Conservation (phyloP, 2,113 vertebrate species). For the Austrofundulus limnaeus region DNA sequence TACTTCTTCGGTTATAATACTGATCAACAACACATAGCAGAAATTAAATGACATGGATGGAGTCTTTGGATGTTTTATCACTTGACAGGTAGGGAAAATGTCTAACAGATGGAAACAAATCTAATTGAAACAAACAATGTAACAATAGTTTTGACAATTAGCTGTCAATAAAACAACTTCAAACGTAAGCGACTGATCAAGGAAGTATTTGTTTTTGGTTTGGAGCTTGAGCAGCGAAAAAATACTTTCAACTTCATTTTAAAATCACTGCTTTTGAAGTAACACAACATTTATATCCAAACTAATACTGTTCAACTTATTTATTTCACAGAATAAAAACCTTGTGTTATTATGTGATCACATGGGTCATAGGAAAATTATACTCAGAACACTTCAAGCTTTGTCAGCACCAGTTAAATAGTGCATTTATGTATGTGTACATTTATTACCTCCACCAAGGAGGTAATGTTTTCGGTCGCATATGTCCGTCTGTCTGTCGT, state of each 20-base stretch:
- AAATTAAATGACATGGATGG: neutral
- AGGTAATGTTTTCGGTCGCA: too few species aligned
- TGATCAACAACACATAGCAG: conserved; percentile 1
- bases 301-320: neutral
- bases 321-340: neutral
- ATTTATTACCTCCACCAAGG: too few species aligned
- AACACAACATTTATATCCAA: too few species aligned
- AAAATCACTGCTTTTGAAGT: neutral
- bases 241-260: neutral
- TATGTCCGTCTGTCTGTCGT: too few species aligned
- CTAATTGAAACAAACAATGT: conserved; percentile 8
- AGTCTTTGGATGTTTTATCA: neutral
- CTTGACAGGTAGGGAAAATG: neutral
- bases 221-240: neutral
- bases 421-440: too few species aligned
- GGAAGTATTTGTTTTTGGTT: conserved; percentile 7
- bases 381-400: too few species aligned
- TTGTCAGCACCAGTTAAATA: too few species aligned
- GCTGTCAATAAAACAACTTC: neutral
- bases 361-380: too few species aligned
- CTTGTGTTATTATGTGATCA: too few species aligned
- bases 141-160: neutral
- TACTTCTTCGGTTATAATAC: conserved; percentile 16
- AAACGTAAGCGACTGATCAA: neutral
- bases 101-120: neutral